Evolutionary conservation across 2,113 vertebrate genomes (phyloP), one percentile per base, ranked within the genome.

Genomic region (Synodontis membranacea): DNA sequence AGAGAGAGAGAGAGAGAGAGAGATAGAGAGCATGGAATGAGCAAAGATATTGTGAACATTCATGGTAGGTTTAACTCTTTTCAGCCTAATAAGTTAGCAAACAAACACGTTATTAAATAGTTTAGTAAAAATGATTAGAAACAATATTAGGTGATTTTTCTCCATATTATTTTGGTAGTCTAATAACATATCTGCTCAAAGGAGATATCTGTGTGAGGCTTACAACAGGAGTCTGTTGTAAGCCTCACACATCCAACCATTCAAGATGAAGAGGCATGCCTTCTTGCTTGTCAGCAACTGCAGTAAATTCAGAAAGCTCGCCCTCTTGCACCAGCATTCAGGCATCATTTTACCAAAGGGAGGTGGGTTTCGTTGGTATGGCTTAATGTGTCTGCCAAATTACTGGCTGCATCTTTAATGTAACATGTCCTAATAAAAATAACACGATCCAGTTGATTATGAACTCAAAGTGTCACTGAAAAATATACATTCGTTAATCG

Each of bases 11-110:
- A n/a, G n/a, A n/a, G n/a, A n/a, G n/a, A n/a, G n/a, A n/a, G n/a
- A n/a, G n/a, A n/a, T 2, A 37, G 15, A 58, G 14, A 66, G 52
- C 88, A 75, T 25, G 37, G 60, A 84, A 84, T 72, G 9, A 46
- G 39, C 23, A 74, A 44, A 74, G 23, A 50, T n/a, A 76, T 28
- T 75, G 2, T 25, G 11, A 74, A 74, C 37, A 46, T 46, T 34
- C 48, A 52, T 21, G n/a, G 19, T 42, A 72, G 8, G 39, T 25
- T 4, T 44, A 21, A 34, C 68, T 44, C n/a, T n/a, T n/a, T n/a
- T n/a, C n/a, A n/a, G n/a, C n/a, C n/a, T n/a, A n/a, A n/a, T n/a
- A n/a, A n/a, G n/a, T n/a, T n/a, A n/a, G n/a, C n/a, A n/a, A n/a
- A n/a, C n/a, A n/a, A n/a, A n/a, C n/a, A n/a, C n/a, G 52, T 19